Conservation (phyloP, 2,797 vertebrate species). For the Hydrolagus colliei region DNA sequence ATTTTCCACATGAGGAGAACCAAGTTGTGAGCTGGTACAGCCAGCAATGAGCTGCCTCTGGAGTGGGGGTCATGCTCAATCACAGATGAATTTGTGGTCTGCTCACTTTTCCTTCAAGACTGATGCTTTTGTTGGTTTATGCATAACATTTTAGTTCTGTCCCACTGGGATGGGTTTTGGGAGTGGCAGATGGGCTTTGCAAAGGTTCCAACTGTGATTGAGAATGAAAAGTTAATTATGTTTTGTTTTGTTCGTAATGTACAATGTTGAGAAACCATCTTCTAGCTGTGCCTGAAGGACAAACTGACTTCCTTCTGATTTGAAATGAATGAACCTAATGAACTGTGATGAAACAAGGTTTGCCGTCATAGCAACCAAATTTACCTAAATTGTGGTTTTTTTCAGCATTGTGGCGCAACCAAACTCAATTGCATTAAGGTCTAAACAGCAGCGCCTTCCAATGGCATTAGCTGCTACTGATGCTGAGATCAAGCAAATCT, state of each 20-base stretch:
- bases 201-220: neutral
- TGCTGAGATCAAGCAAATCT: neutral
- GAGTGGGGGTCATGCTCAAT: neutral
- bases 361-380: no score
- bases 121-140: no score
- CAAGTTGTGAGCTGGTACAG: neutral
- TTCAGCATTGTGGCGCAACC: neutral
- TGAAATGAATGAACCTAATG: constrained; percentile 46
- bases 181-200: neutral
- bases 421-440: neutral
- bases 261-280: neutral
- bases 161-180: neutral
- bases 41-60: neutral
- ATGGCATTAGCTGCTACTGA: neutral
- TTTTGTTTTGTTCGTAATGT: neutral
- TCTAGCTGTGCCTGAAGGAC: neutral
- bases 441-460: neutral
- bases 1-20: neutral
- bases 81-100: neutral
- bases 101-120: neutral
- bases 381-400: neutral
- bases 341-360: constrained; percentile 42
- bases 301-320: constrained; percentile 39
- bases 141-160: neutral
- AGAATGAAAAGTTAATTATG: neutral